Conservation (phyloP, 1,140 invertebrate species). For the Nomia melanderi region DNA sequence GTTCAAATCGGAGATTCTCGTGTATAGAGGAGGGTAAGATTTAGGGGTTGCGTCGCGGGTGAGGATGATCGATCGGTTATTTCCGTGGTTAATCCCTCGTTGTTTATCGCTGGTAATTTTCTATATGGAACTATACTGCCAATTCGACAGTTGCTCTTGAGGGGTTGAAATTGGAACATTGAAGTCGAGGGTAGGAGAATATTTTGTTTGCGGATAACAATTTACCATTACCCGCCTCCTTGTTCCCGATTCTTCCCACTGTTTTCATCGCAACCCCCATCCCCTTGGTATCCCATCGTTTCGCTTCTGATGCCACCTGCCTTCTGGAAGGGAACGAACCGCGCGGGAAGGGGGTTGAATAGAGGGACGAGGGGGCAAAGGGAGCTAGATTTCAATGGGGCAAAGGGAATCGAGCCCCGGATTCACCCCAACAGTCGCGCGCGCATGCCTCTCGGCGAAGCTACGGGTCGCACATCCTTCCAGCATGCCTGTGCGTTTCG, state of each 20-base stretch:
- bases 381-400: slow-evolving; percentile 41
- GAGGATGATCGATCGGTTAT: too few species aligned
- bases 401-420: slow-evolving; percentile 41
- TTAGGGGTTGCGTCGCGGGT: too few species aligned
- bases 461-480: slow-evolving; percentile 6
- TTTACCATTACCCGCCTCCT: slow-evolving; percentile 18
- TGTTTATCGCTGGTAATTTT: too few species aligned
- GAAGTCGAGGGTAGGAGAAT: background rate
- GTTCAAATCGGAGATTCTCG: too few species aligned
- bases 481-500: too few species aligned
- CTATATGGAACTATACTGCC: too few species aligned
- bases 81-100: too few species aligned
- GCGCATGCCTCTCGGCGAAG: slow-evolving; percentile 41
- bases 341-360: slow-evolving; percentile 36
- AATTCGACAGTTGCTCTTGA: too few species aligned
- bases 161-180: too few species aligned
- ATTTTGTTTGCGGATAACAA: slow-evolving; percentile 33
- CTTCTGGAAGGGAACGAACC: slow-evolving; percentile 33
- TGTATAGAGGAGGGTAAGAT: too few species aligned
- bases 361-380: slow-evolving; percentile 28
- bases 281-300: background rate
- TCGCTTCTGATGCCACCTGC: slow-evolving; percentile 33
- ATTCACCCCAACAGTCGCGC: slow-evolving; percentile 28
- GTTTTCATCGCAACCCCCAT: slow-evolving; percentile 20
- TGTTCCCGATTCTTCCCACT: background rate